These are phyloP conservation scores for Columba janthina DNA, from an alignment of 2,113 vertebrate species.

Conservation along the genomic window DNA sequence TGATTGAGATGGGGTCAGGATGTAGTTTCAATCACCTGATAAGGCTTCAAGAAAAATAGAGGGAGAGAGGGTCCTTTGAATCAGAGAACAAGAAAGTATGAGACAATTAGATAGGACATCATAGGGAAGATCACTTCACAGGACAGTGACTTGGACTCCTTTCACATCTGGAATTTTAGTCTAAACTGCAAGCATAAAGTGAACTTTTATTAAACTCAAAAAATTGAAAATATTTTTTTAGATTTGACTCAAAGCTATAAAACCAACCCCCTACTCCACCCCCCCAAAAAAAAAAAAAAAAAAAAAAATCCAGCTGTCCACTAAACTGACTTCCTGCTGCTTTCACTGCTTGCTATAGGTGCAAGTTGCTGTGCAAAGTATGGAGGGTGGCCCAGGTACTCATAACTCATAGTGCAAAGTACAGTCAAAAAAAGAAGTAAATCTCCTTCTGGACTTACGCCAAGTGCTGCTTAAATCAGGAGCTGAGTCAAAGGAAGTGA, in stretches of 20 bases:
- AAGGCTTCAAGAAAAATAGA: not conserved
- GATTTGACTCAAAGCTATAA: not conserved
- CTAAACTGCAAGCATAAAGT: not conserved
- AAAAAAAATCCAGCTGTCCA: not conserved
- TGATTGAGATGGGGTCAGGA: not conserved
- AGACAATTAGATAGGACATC: not conserved
- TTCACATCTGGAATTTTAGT: not conserved
- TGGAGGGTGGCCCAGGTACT: not conserved
- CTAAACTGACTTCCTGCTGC: not conserved
- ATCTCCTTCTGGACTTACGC: conserved; percentile 33
- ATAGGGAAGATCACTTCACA: not conserved
- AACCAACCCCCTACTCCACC: no score
- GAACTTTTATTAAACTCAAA: not conserved
- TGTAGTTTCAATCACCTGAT: not conserved
- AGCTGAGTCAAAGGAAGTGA: conserved; percentile 50
- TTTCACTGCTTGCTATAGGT: not conserved
- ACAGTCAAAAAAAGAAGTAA: conserved; percentile 9
- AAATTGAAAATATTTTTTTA: not conserved
- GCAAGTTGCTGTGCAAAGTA: not conserved
- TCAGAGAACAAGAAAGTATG: no score
- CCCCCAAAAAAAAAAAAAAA: not conserved
- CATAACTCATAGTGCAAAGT: not conserved
- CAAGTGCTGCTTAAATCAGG: conserved; percentile 38
- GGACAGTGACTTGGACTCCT: not conserved
- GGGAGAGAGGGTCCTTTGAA: not conserved